phyloP scores from a whole-genome alignment of 2,113 vertebrate genomes.

The Candoia aspera region DNA sequence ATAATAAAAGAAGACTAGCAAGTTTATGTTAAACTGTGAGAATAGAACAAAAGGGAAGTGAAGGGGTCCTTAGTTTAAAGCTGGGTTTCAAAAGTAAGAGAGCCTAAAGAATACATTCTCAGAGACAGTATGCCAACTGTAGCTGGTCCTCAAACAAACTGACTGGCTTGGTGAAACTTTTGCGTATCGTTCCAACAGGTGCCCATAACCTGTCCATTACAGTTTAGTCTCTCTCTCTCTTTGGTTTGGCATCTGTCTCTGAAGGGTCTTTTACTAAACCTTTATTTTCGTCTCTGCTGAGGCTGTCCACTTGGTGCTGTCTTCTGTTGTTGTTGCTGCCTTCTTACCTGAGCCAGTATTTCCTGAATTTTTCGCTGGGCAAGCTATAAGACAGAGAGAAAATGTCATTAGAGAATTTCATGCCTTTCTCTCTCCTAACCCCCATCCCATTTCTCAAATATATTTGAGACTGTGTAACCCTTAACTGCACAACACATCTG shows the following conservation, averaged over 20 bases:
- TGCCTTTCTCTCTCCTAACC: neutral
- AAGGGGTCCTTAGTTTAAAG: conserved; percentile 81
- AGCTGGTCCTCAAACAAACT: conserved; percentile 83
- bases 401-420: neutral
- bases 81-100: conserved; percentile 86
- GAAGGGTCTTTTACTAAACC: conserved; percentile 78
- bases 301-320: conserved; percentile 82
- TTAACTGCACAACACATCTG: neutral
- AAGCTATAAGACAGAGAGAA: conserved; percentile 77
- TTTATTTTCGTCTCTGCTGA: conserved; percentile 90
- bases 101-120: conserved; percentile 92
- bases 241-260: conserved; percentile 86
- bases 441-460: neutral
- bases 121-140: conserved; percentile 84
- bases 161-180: conserved; percentile 80
- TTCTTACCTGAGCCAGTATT: conserved; percentile 96
- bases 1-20: conserved; percentile 77
- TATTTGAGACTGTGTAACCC: neutral
- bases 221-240: conserved; percentile 77
- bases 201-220: conserved; percentile 74
- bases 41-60: conserved; percentile 89
- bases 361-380: conserved; percentile 99
- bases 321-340: conserved; percentile 88
- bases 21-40: conserved; percentile 80
- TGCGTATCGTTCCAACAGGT: conserved; percentile 76